Evolutionary conservation across 2,888 invertebrate genomes (phyloP).

Genomic region (Erannis defoliaria): DNA sequence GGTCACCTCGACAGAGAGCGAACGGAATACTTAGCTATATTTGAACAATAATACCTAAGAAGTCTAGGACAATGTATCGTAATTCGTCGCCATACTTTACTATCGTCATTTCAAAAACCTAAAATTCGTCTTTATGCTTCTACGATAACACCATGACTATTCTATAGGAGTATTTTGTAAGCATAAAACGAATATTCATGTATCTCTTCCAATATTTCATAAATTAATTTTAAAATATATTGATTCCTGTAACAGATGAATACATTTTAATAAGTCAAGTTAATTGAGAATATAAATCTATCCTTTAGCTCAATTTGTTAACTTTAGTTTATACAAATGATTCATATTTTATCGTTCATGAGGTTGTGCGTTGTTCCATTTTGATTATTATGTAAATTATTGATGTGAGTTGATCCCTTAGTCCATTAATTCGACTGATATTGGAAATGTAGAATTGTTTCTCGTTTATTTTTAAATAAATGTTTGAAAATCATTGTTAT

Average conservation of each 20-base stretch:
- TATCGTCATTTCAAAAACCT: slow-evolving; percentile 48
- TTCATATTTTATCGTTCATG: slow-evolving; percentile 64
- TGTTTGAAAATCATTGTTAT: slow-evolving; percentile 28
- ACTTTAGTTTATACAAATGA: slow-evolving; percentile 73
- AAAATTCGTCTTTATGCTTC: slow-evolving; percentile 68
- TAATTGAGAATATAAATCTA: slow-evolving; percentile 52
- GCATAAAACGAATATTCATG: slow-evolving; percentile 64
- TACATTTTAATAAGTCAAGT: slow-evolving; percentile 49
- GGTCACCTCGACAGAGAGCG: slow-evolving; percentile 8
- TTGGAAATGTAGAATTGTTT: slow-evolving; percentile 55
- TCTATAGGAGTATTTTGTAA: slow-evolving; percentile 53
- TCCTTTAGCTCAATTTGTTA: slow-evolving; percentile 78
- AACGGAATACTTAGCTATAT: slow-evolving; percentile 1
- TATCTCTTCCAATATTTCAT: slow-evolving; percentile 57
- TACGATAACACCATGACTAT: slow-evolving; percentile 64
- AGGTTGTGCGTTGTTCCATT: slow-evolving; percentile 78
- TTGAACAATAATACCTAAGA: background rate
- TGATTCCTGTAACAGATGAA: slow-evolving; percentile 46
- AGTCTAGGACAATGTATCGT: slow-evolving; percentile 4
- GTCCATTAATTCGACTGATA: slow-evolving; percentile 72
- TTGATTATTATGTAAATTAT: slow-evolving; percentile 53
- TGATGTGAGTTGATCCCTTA: slow-evolving; percentile 73
- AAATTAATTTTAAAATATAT: slow-evolving; percentile 46
- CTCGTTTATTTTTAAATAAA: slow-evolving; percentile 51
- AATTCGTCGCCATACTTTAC: slow-evolving; percentile 65